These are phyloP conservation scores for Hippopotamyrus pictus DNA, from an alignment of 2,797 vertebrate species.

Conservation along the genomic window DNA sequence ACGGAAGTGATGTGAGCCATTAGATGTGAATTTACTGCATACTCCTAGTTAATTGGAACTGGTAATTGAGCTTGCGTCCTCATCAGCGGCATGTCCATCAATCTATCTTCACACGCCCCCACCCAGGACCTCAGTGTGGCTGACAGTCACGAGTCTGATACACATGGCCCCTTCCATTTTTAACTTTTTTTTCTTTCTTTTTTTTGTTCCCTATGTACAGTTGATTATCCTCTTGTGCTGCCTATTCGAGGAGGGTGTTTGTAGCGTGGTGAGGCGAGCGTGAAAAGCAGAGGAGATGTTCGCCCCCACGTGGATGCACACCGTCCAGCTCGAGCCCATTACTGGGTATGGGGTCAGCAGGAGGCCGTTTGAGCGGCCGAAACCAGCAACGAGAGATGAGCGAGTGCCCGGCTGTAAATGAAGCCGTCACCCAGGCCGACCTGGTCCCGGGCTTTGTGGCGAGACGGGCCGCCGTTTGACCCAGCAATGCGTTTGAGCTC, in stretches of 20 bases:
- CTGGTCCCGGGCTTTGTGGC: background rate
- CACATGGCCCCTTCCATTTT: constrained; percentile 32
- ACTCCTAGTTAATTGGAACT: constrained; percentile 42
- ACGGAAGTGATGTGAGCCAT: constrained; percentile 41
- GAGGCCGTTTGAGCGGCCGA: background rate
- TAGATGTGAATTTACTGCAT: constrained; percentile 37
- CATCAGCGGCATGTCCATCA: background rate
- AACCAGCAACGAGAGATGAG: background rate
- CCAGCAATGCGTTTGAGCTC: background rate
- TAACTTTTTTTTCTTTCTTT: constrained; percentile 37
- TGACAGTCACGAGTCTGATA: constrained; percentile 24
- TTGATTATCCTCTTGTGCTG: constrained; percentile 36
- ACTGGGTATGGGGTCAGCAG: background rate
- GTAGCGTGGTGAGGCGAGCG: background rate
- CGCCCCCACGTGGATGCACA: background rate
- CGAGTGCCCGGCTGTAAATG: background rate
- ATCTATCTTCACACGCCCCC: background rate
- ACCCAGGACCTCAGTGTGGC: constrained; percentile 18
- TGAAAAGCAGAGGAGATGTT: background rate
- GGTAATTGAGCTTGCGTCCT: constrained; percentile 32
- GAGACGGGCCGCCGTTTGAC: background rate
- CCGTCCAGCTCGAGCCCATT: background rate
- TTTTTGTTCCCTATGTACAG: background rate
- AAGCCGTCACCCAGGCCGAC: background rate
- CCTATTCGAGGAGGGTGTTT: background rate